Evolutionary conservation across 2,888 invertebrate species (phyloP), one percentile per base, ranked within the genome.

Genomic region (Ceratothoa steindachneri): DNA sequence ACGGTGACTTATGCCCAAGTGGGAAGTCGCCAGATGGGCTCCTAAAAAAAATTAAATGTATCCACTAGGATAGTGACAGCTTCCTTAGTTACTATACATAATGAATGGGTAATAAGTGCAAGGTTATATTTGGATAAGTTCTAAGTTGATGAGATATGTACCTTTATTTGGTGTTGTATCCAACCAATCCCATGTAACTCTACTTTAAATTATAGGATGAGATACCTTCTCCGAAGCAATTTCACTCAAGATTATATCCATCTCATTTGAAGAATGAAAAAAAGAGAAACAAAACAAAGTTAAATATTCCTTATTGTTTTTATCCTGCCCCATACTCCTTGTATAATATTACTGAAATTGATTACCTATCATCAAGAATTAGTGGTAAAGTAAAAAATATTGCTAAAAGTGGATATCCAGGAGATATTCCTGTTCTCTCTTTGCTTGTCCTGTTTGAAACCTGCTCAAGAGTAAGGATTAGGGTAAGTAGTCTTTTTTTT

Each of bases 301-400:
- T 87, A 15, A 86, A 88, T 80, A 86, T 88, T 0, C 92, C 93
- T 0, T 90, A 88, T 83, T 93, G 93, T 83, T 92, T 87, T 84
- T 93, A 90, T 83, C 90, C 91, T 0, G 84, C 87, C 0, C 86
- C 88, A 77, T 91, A 89, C 85, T 86, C 86, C 67, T 87, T 88
- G n/a, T 92, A 90, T 82, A 85, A 86, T 68, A 89, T 88, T 81
- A 81, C 87, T 1, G 90, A 90, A 82, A 85, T 88, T 80, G 89
- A 88, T 0, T 86, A 88, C 80, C 87, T 87, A 30, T 86, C 86
- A n/a, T 88, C 87, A 81, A 89, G 89, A 0, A 84, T 89, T 77
- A 84, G 85, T 1, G 89, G 87, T 0, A 88, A 86, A 82, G 85
- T 90, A 78, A 86, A 86, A 81, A 84, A 87, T 66, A 84, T 83